Conservation (phyloP, 2,113 vertebrate genomes). For the Oncorhynchus keta region DNA sequence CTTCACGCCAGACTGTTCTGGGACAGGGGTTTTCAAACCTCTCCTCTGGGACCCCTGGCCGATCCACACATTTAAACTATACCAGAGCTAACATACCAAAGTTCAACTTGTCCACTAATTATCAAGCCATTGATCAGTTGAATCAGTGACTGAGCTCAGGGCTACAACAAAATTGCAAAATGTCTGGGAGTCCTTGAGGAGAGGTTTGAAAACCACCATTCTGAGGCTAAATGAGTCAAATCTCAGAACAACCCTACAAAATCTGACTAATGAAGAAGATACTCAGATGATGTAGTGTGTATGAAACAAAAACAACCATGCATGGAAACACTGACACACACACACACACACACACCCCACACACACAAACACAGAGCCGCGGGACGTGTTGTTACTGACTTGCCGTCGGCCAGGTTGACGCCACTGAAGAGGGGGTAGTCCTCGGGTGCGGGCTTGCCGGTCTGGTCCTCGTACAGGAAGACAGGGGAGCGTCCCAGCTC, state of each 20-base stretch:
- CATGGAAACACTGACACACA: background rate
- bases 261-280: background rate
- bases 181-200: no score
- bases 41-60: no score
- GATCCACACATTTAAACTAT: no score
- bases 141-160: no score
- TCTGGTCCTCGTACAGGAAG: slow-evolving; percentile 98
- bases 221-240: no score
- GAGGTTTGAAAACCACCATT: no score
- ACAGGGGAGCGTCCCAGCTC: slow-evolving; percentile 93
- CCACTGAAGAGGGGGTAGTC: slow-evolving; percentile 97
- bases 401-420: slow-evolving; percentile 96
- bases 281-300: background rate
- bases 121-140: no score
- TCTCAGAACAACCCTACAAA: background rate
- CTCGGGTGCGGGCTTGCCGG: slow-evolving; percentile 89
- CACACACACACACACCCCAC: background rate
- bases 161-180: no score
- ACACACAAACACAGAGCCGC: background rate
- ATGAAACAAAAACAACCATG: background rate
- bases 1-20: no score
- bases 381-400: slow-evolving; percentile 85
- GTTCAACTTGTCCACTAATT: no score
- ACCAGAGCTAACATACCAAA: no score
- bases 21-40: no score